These are phyloP conservation scores for Serinus canaria DNA, from an alignment of 2,113 vertebrate species.

Conservation along the genomic window DNA sequence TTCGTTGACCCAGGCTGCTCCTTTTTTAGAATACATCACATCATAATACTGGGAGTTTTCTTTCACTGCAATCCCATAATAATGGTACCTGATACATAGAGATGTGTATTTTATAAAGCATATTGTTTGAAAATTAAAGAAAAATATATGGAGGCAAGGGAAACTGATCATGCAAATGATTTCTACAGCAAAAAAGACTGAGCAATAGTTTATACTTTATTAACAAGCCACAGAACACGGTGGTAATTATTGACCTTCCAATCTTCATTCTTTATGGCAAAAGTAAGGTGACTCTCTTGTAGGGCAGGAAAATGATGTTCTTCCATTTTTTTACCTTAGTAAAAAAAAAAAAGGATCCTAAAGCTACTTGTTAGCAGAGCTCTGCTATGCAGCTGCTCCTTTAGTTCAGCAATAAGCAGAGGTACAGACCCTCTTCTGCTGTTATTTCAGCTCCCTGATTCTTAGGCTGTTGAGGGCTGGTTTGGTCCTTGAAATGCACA, in stretches of 20 bases:
- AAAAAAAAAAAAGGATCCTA: not conserved
- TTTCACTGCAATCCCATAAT: constrained; percentile 98
- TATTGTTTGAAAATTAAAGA: not conserved
- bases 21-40: constrained; percentile 99
- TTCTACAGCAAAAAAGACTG: not conserved
- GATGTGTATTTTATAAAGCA: constrained; percentile 1
- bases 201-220: not conserved
- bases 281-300: constrained; percentile 40
- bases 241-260: not conserved
- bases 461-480: not conserved
- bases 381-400: constrained; percentile 7
- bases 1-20: constrained; percentile 98
- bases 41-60: constrained; percentile 98
- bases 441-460: not conserved
- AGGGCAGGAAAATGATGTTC: not conserved
- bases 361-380: not conserved
- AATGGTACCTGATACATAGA: constrained; percentile 88
- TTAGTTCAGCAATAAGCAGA: not conserved
- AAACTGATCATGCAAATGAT: not conserved
- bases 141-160: not conserved
- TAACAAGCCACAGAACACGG: not conserved
- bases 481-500: not conserved
- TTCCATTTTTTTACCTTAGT: not conserved
- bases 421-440: not conserved
- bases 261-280: constrained; percentile 32